Conservation (phyloP, 1,140 invertebrate genomes). For the Apis florea region DNA sequence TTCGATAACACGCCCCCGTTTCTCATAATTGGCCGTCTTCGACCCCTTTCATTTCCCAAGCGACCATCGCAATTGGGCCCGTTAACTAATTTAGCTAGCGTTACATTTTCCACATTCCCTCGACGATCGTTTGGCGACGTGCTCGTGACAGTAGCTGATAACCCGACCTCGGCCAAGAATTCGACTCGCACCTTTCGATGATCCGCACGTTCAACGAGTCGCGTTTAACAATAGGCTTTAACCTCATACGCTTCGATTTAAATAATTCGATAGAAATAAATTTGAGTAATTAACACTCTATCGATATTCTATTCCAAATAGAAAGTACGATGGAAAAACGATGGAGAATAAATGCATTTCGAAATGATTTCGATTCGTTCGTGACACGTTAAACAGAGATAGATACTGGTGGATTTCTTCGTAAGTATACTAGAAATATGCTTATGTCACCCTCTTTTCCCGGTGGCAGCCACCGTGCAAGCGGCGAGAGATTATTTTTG, state of each 20-base stretch:
- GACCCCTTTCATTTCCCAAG: conserved; percentile 1
- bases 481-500: conserved; percentile 63
- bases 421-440: conserved; percentile 47
- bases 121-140: conserved; percentile 26
- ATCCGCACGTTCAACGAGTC: conserved; percentile 8
- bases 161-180: conserved; percentile 25
- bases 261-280: too few species aligned
- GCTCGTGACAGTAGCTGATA: conserved; percentile 37
- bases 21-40: background rate
- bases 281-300: background rate
- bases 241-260: background rate
- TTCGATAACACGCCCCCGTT: background rate
- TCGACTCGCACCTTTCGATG: conserved; percentile 14
- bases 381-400: background rate
- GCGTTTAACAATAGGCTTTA: background rate
- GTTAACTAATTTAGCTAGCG: conserved; percentile 33
- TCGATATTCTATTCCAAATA: too few species aligned
- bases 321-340: background rate
- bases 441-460: conserved; percentile 57
- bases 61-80: conserved; percentile 11
- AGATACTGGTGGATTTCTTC: conserved; percentile 34
- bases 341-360: conserved; percentile 32
- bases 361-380: background rate
- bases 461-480: conserved; percentile 32
- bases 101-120: conserved; percentile 36